Conservation (phyloP, 2,113 vertebrate species). For the Todiramphus saurophagus region DNA sequence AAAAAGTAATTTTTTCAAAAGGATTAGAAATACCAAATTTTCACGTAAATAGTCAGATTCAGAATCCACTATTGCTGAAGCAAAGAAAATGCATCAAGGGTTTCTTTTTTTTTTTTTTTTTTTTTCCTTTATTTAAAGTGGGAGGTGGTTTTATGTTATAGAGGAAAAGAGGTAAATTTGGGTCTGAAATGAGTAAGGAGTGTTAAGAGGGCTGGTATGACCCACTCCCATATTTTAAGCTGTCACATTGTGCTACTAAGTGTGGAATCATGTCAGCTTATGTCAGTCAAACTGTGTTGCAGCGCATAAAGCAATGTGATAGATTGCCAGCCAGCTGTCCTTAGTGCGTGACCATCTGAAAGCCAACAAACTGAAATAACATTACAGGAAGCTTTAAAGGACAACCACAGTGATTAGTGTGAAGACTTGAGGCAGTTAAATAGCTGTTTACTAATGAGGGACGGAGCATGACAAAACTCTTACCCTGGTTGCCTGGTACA, state of each 20-base stretch:
- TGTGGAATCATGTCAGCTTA: background rate
- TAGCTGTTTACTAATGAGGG: conserved; percentile 29
- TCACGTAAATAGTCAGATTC: background rate
- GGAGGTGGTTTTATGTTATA: fast-evolving
- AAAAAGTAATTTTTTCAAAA: background rate
- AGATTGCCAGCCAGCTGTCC: background rate
- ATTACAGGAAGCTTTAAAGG: background rate
- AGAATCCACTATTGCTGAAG: background rate
- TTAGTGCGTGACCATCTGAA: background rate
- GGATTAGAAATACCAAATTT: background rate
- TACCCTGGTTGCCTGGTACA: background rate
- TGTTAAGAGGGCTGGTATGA: background rate
- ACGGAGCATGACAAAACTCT: background rate
- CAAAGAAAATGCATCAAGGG: background rate
- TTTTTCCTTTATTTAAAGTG: background rate
- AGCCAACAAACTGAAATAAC: background rate
- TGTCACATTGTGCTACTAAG: background rate
- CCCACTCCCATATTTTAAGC: background rate
- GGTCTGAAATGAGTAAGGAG: background rate
- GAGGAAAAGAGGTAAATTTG: background rate
- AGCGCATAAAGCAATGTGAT: background rate
- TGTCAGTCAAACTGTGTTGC: background rate
- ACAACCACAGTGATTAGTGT: background rate
- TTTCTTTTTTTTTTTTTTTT: background rate
- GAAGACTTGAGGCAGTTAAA: conserved; percentile 26